phyloP scores from a whole-genome alignment of 1,140 invertebrate species.

The Daktulosphaira vitifoliae region DNA sequence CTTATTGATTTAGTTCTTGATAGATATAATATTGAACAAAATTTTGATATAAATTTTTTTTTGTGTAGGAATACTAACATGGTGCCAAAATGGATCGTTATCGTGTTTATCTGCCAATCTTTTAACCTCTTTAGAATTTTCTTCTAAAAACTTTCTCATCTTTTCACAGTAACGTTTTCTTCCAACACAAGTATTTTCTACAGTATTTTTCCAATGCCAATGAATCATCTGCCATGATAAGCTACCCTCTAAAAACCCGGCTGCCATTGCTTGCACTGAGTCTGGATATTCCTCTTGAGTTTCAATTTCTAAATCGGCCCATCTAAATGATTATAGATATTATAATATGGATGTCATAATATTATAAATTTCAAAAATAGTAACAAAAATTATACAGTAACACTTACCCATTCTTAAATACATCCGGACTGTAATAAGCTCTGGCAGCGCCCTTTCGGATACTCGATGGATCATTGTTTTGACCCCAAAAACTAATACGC shows the following conservation, averaged over 20 bases:
- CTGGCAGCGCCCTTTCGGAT: constrained; percentile 56
- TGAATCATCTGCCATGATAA: constrained; percentile 72
- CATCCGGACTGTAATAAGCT: constrained; percentile 60
- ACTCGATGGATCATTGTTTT: constrained; percentile 57
- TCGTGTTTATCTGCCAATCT: constrained; percentile 46
- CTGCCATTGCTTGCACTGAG: constrained; percentile 72
- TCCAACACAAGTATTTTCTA: constrained; percentile 58
- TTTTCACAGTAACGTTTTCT: constrained; percentile 58
- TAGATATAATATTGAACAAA: neutral
- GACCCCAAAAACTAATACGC: constrained; percentile 63
- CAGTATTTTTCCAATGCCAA: constrained; percentile 69
- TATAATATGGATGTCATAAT: neutral
- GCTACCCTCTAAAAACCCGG: constrained; percentile 80
- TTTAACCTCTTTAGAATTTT: constrained; percentile 56
- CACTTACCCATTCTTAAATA: constrained; percentile 55
- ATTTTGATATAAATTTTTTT: too few species aligned
- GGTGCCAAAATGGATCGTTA: constrained; percentile 68
- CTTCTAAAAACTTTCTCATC: constrained; percentile 55
- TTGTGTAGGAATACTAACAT: constrained; percentile 42
- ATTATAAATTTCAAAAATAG: neutral
- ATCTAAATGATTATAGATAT: constrained; percentile 48
- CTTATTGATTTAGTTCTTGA: too few species aligned
- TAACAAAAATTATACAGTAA: neutral
- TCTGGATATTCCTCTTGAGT: constrained; percentile 61
- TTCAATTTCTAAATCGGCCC: constrained; percentile 71